Conservation (phyloP, 2,888 invertebrate species). For the Beris morrisii region DNA sequence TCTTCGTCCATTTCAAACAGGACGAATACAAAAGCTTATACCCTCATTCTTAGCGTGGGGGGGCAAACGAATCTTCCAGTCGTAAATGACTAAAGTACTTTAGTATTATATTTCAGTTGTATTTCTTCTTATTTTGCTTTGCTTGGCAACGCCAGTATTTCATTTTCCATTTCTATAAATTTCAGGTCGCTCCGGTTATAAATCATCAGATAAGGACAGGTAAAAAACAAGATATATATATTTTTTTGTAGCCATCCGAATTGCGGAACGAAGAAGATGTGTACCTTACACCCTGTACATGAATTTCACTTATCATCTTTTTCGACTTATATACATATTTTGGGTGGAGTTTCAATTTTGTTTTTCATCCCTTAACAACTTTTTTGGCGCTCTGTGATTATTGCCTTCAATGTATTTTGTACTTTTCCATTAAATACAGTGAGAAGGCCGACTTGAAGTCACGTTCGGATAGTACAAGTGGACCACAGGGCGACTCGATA, state of each 20-base stretch:
- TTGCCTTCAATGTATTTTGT: neutral
- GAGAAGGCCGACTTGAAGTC: conserved; percentile 58
- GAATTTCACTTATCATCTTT: neutral
- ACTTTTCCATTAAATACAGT: conserved; percentile 42
- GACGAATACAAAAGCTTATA: too few relatives aligned
- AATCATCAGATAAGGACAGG: conserved; percentile 83
- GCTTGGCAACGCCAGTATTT: neutral
- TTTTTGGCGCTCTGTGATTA: neutral
- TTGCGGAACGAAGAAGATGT: neutral
- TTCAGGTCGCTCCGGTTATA: conserved; percentile 80
- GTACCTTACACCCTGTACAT: too few relatives aligned
- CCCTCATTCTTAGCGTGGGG: too few relatives aligned
- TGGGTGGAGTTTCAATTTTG: too few relatives aligned
- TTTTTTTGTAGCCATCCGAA: conserved; percentile 1
- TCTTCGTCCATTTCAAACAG: too few relatives aligned
- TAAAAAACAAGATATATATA: conserved; percentile 56
- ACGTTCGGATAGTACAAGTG: conserved; percentile 57
- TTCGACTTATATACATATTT: neutral
- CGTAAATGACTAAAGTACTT: too few relatives aligned
- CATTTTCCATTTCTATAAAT: conserved; percentile 47
- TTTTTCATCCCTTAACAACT: too few relatives aligned
- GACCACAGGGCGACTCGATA: conserved; percentile 74
- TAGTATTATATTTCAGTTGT: too few relatives aligned
- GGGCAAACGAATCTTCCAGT: too few relatives aligned
- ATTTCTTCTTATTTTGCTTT: conserved; percentile 13